phyloP scores from a whole-genome alignment of 2,888 invertebrate genomes.

The Pyrocoelia pectoralis region DNA sequence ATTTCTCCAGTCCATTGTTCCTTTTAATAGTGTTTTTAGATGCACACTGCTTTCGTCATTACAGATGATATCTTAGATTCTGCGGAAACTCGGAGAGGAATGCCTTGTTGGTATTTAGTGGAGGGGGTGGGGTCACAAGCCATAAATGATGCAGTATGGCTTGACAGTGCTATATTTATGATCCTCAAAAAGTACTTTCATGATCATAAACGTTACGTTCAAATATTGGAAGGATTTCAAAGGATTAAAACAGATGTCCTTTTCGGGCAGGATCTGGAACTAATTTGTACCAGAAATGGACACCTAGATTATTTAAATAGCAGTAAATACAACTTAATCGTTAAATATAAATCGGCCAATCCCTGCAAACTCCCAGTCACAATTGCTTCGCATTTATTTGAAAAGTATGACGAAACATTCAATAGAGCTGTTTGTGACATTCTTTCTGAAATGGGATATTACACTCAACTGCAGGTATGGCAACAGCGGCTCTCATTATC shows the following conservation, averaged over 20 bases:
- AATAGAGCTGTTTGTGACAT: slow-evolving; percentile 81
- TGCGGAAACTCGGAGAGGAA: slow-evolving; percentile 82
- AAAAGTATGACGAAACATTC: slow-evolving; percentile 77
- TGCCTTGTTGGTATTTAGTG: slow-evolving; percentile 88
- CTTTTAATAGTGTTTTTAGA: slow-evolving; percentile 62
- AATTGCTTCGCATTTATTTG: slow-evolving; percentile 85
- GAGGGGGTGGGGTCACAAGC: slow-evolving; percentile 77
- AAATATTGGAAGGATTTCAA: slow-evolving; percentile 83
- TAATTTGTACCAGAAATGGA: slow-evolving; percentile 64
- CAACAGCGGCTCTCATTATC: too few relatives aligned
- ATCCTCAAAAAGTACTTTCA: slow-evolving; percentile 81
- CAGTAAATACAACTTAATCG: slow-evolving; percentile 80
- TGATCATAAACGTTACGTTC: slow-evolving; percentile 77
- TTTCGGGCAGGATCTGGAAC: slow-evolving; percentile 85
- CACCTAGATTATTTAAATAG: slow-evolving; percentile 80
- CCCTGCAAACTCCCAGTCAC: slow-evolving; percentile 93
- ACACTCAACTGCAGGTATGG: slow-evolving; percentile 91
- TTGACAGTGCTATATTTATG: slow-evolving; percentile 82
- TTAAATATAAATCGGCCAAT: slow-evolving; percentile 92
- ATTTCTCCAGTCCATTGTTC: too few relatives aligned
- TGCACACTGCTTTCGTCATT: slow-evolving; percentile 88
- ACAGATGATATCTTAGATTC: slow-evolving; percentile 93
- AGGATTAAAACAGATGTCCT: slow-evolving; percentile 77
- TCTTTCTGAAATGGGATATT: slow-evolving; percentile 90
- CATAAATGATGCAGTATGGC: slow-evolving; percentile 84